These are phyloP conservation scores for Pseudorhiza aurosa DNA, from an alignment of 30 jellyfish, hydroid and myxozoan genomes.

Conservation along the genomic window DNA sequence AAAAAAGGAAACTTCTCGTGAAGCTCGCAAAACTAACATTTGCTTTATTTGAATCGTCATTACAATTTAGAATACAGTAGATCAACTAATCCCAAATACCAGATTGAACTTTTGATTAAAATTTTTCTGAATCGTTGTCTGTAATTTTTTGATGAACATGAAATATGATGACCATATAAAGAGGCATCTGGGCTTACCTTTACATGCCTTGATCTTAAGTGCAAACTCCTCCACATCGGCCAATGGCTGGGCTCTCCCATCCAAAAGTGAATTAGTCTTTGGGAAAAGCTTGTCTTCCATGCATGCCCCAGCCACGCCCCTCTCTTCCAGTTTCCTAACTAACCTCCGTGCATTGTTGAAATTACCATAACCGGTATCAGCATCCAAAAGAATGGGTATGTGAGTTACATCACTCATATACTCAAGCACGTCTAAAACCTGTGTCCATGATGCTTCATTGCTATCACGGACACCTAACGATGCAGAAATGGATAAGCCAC, in stretches of 20 bases:
- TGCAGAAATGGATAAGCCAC: conserved; percentile 95
- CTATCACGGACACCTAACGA: conserved; percentile 90
- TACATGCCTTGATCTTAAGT: conserved; percentile 89
- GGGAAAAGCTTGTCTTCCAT: conserved; percentile 93
- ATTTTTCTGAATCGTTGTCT: no score
- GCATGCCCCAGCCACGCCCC: conserved; percentile 98
- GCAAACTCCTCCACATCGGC: conserved; percentile 97
- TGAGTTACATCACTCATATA: conserved; percentile 91
- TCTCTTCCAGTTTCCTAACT: conserved; percentile 80
- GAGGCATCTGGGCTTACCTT: conserved; percentile 81
- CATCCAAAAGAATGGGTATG: conserved; percentile 89
- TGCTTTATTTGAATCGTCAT: no score
- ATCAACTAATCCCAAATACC: no score
- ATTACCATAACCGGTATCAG: conserved; percentile 96
- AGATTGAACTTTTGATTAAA: no score
- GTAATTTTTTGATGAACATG: no score
- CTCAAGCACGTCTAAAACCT: conserved; percentile 86
- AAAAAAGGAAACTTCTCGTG: no score
- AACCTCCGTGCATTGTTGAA: conserved; percentile 93
- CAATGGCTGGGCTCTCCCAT: conserved; percentile 96
- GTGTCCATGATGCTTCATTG: conserved; percentile 98
- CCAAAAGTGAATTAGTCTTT: conserved; percentile 85
- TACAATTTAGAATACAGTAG: no score
- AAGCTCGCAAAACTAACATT: no score
- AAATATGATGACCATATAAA: no score